Percentiles rank a stretch among this genome's conserved stretches.
These are phyloP conservation scores for Panopea generosa DNA, from an alignment of 2,888 invertebrate species.

Conservation along the genomic window DNA sequence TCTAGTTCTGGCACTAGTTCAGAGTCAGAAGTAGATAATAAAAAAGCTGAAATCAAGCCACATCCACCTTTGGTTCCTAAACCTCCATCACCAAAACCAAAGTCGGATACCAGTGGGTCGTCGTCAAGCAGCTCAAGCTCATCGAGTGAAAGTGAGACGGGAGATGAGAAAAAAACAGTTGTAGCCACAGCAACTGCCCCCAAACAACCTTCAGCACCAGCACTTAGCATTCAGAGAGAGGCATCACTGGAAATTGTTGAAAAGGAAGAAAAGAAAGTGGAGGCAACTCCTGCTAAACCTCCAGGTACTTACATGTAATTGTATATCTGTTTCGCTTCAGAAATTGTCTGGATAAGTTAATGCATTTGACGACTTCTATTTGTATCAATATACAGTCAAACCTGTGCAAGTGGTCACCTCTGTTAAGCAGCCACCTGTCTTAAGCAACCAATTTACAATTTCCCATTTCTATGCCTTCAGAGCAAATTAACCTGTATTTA, in stretches of 20 bases:
- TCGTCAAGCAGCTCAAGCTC: not conserved
- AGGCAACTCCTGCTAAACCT: not conserved
- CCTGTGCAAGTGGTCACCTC: too few species aligned
- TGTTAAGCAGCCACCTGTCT: too few species aligned
- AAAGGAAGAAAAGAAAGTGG: too few species aligned
- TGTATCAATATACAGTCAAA: too few species aligned
- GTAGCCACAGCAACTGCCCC: not conserved
- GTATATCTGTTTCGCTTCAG: not conserved
- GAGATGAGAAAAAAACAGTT: not conserved
- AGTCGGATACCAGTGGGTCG: not conserved
- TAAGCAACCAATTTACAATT: too few species aligned
- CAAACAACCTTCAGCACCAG: not conserved
- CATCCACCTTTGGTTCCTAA: not conserved
- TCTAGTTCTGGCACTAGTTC: slow-evolving; percentile 40
- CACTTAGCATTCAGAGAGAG: too few species aligned
- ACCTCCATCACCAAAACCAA: not conserved
- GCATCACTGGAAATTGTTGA: too few species aligned
- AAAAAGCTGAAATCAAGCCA: slow-evolving; percentile 5
- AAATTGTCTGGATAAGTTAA: too few species aligned
- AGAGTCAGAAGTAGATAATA: slow-evolving; percentile 49
- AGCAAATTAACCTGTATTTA: too few species aligned
- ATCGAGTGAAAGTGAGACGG: not conserved
- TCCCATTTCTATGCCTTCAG: too few species aligned
- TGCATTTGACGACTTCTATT: too few species aligned
- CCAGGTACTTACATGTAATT: not conserved